Evolutionary conservation across 2,888 invertebrate genomes (phyloP).

Genomic region (Hetaerina titia): DNA sequence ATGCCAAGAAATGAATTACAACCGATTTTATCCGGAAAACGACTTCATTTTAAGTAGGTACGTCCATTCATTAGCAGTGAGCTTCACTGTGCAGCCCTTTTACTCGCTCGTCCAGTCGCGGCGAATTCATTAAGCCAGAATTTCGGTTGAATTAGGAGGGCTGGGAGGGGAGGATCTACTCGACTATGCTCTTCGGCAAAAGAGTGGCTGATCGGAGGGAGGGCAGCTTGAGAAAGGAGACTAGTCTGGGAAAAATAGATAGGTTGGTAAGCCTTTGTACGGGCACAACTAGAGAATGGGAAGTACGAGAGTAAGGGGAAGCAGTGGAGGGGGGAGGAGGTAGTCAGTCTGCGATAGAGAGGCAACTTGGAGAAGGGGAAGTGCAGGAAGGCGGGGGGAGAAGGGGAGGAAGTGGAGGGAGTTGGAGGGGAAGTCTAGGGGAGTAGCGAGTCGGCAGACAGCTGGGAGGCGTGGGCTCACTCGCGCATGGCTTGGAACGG

Average conservation of each 20-base stretch:
- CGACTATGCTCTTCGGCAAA: too few species aligned
- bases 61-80: background rate
- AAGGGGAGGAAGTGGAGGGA: background rate
- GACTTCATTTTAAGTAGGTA: background rate
- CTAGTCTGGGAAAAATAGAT: background rate
- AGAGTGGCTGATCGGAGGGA: background rate
- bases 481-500: background rate
- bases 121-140: background rate
- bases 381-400: background rate
- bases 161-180: too few species aligned
- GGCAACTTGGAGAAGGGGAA: background rate
- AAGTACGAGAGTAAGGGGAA: too few species aligned
- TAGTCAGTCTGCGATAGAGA: background rate
- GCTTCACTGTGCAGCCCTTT: background rate
- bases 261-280: background rate
- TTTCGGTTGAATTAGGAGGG: background rate
- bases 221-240: background rate
- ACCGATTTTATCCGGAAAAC: background rate
- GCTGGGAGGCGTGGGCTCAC: constrained; percentile 1
- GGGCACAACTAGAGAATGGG: too few species aligned
- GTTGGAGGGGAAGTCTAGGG: background rate
- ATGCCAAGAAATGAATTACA: background rate
- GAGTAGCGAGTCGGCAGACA: background rate
- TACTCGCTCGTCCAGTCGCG: background rate
- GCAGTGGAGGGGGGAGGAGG: background rate